Conservation (phyloP, 2,113 vertebrate genomes). For the Ursus arctos region DNA sequence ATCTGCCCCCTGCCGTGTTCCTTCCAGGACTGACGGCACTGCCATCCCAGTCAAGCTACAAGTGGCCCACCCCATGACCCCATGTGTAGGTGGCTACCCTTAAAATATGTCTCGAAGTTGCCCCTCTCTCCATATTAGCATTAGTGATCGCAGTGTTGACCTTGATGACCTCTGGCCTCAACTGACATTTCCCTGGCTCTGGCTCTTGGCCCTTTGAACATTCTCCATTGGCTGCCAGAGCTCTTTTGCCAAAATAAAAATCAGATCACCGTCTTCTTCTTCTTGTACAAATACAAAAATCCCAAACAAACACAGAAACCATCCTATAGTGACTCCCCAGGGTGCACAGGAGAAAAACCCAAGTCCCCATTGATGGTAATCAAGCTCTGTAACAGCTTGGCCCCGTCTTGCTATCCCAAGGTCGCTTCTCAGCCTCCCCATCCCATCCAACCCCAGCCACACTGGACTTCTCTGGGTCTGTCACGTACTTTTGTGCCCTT, state of each 20-base stretch:
- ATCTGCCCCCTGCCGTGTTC: not conserved
- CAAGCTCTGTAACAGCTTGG: not conserved
- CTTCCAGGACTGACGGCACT: not conserved
- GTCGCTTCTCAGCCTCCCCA: not conserved
- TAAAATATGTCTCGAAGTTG: not conserved
- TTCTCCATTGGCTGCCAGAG: not conserved
- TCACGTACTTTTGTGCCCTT: not conserved
- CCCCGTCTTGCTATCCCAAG: not conserved
- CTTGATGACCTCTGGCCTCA: rapidly evolving
- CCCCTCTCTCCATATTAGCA: too few relatives aligned
- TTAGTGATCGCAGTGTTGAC: rapidly evolving
- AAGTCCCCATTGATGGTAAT: not conserved
- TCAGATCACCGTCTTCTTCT: not conserved
- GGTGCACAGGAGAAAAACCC: rapidly evolving
- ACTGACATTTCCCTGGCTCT: not conserved
- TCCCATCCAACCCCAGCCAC: not conserved
- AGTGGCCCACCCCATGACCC: rapidly evolving
- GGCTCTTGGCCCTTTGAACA: not conserved
- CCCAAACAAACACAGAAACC: not conserved
- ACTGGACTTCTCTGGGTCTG: rapidly evolving
- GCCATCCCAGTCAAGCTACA: not conserved
- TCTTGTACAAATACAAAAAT: not conserved
- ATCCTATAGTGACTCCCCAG: not conserved
- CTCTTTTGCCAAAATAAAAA: not conserved
- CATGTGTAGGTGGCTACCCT: not conserved